Conservation (phyloP, 1,140 invertebrate species). For the Eulimnadia texana region DNA sequence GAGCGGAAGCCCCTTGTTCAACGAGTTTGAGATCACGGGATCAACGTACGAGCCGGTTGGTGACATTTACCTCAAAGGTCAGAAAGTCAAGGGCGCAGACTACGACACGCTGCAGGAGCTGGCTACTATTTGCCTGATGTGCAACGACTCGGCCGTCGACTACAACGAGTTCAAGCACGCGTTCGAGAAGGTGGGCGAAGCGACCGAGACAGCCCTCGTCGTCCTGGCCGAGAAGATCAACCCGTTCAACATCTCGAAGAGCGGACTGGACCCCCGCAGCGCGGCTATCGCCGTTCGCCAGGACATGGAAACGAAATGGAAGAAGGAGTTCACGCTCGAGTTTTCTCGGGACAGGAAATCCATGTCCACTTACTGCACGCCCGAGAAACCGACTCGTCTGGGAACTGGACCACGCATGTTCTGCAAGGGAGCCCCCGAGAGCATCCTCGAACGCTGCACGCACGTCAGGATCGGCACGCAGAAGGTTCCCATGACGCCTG, state of each 20-base stretch:
- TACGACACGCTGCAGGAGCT: constrained; percentile 87
- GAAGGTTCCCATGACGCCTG: constrained; percentile 78
- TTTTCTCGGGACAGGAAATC: constrained; percentile 99
- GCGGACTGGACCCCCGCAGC: constrained; percentile 77
- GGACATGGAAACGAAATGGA: constrained; percentile 92
- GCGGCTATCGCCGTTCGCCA: constrained; percentile 82
- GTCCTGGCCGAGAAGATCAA: constrained; percentile 98
- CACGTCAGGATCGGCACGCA: constrained; percentile 84
- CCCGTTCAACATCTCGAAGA: constrained; percentile 61
- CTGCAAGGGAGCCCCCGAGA: constrained; percentile 96
- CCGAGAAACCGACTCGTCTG: constrained; percentile 70
- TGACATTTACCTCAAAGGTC: constrained; percentile 73
- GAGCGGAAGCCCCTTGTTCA: constrained; percentile 70
- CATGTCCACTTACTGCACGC: constrained; percentile 92
- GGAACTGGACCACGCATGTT: constrained; percentile 91
- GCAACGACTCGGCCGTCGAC: constrained; percentile 99
- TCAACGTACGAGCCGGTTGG: constrained; percentile 99
- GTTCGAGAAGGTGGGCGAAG: constrained; percentile 87
- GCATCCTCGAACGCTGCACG: constrained; percentile 92
- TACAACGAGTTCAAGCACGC: constrained; percentile 76
- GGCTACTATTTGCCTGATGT: constrained; percentile 93
- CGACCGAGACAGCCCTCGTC: constrained; percentile 96
- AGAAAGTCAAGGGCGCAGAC: constrained; percentile 67
- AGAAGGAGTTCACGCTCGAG: constrained; percentile 98
- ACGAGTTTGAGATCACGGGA: constrained; percentile 96